Conservation (phyloP, 2,797 vertebrate species). For the Neostethus bicornis region DNA sequence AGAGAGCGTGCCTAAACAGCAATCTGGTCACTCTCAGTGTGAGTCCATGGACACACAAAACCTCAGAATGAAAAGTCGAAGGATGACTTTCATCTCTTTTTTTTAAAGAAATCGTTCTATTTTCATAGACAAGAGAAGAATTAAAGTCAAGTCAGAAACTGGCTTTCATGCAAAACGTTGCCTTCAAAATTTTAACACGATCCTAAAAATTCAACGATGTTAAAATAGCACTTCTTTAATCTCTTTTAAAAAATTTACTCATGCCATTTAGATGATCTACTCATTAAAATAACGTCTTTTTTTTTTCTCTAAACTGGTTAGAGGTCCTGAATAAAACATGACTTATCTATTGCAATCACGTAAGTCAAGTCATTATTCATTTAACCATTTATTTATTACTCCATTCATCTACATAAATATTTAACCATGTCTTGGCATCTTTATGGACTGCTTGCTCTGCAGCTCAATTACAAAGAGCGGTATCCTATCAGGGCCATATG, state of each 20-base stretch:
- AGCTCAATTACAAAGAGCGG: slow-evolving; percentile 78
- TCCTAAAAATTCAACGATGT: slow-evolving; percentile 27
- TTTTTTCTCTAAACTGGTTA: slow-evolving; percentile 54
- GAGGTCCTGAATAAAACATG: slow-evolving; percentile 78
- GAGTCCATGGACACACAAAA: slow-evolving; percentile 60
- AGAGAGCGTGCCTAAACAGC: slow-evolving; percentile 89
- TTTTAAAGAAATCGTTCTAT: slow-evolving; percentile 61
- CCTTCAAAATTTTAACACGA: slow-evolving; percentile 13
- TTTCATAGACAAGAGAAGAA: slow-evolving; percentile 53
- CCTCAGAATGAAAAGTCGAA: slow-evolving; percentile 65
- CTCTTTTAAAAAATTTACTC: slow-evolving; percentile 5
- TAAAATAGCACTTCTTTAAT: slow-evolving; percentile 33
- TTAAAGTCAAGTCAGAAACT: too few species aligned
- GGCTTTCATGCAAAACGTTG: too few species aligned
- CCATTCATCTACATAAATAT: slow-evolving; percentile 87
- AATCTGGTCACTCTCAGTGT: slow-evolving; percentile 61
- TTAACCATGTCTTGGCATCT: slow-evolving; percentile 87
- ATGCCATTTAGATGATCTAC: slow-evolving; percentile 59
- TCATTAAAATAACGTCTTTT: slow-evolving; percentile 55
- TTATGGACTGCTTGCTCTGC: slow-evolving; percentile 86
- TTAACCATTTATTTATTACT: slow-evolving; percentile 85
- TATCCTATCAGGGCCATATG: slow-evolving; percentile 84
- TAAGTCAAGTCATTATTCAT: slow-evolving; percentile 82
- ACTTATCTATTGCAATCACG: slow-evolving; percentile 80
- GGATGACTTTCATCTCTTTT: slow-evolving; percentile 58